Conservation (phyloP, 2,113 vertebrate genomes). For the Pseudonaja textilis region DNA sequence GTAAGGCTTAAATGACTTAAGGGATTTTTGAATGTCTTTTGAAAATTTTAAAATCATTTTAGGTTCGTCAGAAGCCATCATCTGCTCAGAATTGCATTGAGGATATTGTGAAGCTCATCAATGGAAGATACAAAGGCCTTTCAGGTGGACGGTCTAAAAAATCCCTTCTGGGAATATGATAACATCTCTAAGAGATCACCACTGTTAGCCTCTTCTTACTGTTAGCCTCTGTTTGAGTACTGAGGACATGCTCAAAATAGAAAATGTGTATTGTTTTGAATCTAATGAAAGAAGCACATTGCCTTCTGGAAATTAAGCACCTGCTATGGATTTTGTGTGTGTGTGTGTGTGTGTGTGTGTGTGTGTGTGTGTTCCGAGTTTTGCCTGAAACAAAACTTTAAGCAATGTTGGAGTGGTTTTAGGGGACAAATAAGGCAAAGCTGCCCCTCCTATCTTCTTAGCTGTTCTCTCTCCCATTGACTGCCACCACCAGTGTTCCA, state of each 20-base stretch:
- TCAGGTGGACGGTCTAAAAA: conserved; percentile 77
- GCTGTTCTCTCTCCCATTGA: neutral
- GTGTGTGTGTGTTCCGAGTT: neutral
- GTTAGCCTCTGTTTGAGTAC: neutral
- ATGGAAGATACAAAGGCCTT: conserved; percentile 83
- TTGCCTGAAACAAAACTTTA: neutral
- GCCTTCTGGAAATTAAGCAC: neutral
- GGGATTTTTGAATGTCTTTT: neutral
- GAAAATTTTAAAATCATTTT: conserved; percentile 8
- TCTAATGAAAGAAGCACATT: neutral
- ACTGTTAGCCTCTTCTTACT: neutral
- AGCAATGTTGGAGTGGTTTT: neutral
- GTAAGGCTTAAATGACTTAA: neutral
- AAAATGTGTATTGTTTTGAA: neutral
- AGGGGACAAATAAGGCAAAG: neutral
- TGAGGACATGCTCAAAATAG: neutral
- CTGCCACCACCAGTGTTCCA: neutral
- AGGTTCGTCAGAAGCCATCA: conserved; percentile 88
- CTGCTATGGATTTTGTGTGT: neutral
- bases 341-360: neutral
- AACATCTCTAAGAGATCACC: neutral
- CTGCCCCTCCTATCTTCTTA: neutral
- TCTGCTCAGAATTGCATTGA: conserved; percentile 74
- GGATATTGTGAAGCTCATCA: conserved; percentile 84
- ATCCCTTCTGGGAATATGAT: neutral